Conservation (phyloP, 35 echinoderm and acorn worm species). For the Ophioderma brevispina region DNA sequence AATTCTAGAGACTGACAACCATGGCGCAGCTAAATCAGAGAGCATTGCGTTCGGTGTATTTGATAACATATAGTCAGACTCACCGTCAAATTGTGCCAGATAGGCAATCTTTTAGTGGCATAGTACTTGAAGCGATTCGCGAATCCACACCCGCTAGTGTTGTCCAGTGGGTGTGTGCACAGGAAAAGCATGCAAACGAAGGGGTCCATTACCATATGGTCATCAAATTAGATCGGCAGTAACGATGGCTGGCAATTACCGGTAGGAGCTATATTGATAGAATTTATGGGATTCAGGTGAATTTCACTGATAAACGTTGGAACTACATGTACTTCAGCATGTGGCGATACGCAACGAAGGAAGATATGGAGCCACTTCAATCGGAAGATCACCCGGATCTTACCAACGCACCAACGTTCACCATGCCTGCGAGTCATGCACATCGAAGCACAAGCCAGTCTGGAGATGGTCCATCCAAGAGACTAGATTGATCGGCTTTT, state of each 20-base stretch:
- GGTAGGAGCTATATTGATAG: background rate
- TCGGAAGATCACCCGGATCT: slow-evolving; percentile 3
- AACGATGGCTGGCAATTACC: background rate
- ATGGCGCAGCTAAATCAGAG: background rate
- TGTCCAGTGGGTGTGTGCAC: slow-evolving; percentile 32
- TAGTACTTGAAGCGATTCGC: background rate
- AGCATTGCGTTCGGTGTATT: slow-evolving; percentile 28
- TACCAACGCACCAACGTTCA: background rate
- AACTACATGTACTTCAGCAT: slow-evolving; percentile 48
- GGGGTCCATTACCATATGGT: slow-evolving; percentile 53
- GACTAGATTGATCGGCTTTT: background rate
- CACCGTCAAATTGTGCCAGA: background rate
- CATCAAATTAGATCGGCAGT: slow-evolving; percentile 15
- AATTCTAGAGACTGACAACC: background rate
- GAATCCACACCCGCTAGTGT: too few species aligned
- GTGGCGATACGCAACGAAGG: slow-evolving; percentile 28
- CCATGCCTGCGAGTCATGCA: background rate
- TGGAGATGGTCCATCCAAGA: too few species aligned
- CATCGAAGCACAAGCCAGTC: too few species aligned
- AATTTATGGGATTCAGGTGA: too few species aligned
- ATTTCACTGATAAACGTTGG: slow-evolving; percentile 20
- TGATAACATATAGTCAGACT: slow-evolving; percentile 54
- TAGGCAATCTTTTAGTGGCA: background rate
- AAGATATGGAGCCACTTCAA: background rate
- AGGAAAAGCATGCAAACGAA: slow-evolving; percentile 14